Evolutionary conservation across 2,797 vertebrate species (phyloP), one percentile per base, ranked within the genome.

Genomic region (Otus scops): DNA sequence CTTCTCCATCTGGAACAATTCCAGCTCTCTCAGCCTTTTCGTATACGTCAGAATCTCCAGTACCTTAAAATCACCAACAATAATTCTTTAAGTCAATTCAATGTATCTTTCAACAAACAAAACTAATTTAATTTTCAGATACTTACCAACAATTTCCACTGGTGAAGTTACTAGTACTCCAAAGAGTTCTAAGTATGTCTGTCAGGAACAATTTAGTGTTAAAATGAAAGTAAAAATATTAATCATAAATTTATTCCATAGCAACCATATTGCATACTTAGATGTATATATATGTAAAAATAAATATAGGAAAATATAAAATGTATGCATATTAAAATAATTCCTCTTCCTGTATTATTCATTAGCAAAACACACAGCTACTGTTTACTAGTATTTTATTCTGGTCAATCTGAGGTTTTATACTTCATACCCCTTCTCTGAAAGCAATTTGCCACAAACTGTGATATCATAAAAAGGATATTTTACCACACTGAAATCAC

Each of bases 331-430:
- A 48, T 26, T 71, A 2, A 34, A 60, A 54, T 68, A 47, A 28
- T 16, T 27, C 6, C 9, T 51, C 13, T 45, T 57, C 28, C 34
- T 10, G 0, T 26, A 28, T 27, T 61, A 43, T 53, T 86, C 22
- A 36, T 36, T 45, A 53, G 4, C 13, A 56, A 47, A 68, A 60
- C 0, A 0, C 14, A 63, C 24, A 79, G 4, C 1, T 39, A 18
- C 3, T 19, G 12, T 67, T 69, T 26, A n/a, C 3, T 10, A 41
- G 3, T 32, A 53, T 75, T 90, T 88, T 54, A 6, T 59, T 54
- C 23, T 38, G 12, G 2, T 61, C 10, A 61, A 43, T 57, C 15
- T 36, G 9, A 24, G 13, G 1, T 7, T 24, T 81, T 48, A 22
- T 26, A 27, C 13, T 67, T 4, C 6, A 22, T 63, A 54, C 1